Conservation (phyloP, 2,113 vertebrate species). For the Etheostoma cragini region DNA sequence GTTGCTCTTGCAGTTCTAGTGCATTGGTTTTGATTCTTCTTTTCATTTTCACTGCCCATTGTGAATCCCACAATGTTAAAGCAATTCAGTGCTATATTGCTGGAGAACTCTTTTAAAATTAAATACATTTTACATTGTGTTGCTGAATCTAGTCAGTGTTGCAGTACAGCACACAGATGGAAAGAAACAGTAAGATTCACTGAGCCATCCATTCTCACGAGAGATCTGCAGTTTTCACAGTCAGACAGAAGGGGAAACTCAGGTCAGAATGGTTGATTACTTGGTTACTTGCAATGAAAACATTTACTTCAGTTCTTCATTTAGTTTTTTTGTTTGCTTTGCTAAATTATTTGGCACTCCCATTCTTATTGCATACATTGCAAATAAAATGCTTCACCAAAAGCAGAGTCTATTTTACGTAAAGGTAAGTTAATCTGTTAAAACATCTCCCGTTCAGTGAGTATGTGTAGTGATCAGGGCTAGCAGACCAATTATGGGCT, state of each 20-base stretch:
- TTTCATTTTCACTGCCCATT: too few relatives aligned
- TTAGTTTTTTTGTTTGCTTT: constrained; percentile 3
- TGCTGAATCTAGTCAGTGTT: neutral
- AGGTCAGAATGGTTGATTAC: neutral
- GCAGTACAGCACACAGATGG: neutral
- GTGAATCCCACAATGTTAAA: too few relatives aligned
- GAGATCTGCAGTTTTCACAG: neutral
- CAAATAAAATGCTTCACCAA: neutral
- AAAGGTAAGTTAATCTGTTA: constrained; percentile 12
- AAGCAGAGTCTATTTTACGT: neutral
- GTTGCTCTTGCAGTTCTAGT: too few relatives aligned
- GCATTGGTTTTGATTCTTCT: too few relatives aligned
- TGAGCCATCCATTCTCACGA: neutral
- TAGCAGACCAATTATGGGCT: neutral
- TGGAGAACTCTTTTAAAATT: too few relatives aligned
- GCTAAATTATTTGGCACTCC: neutral
- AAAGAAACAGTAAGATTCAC: constrained; percentile 1
- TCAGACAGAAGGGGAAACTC: neutral
- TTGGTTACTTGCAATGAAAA: neutral
- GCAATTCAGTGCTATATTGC: too few relatives aligned
- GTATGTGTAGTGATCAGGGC: constrained; percentile 24
- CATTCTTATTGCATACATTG: neutral
- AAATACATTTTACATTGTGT: neutral
- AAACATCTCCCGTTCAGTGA: constrained; percentile 35
- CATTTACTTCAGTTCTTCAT: neutral